phyloP scores from a whole-genome alignment of 2,888 invertebrate species.

The Strigamia crassipes region DNA sequence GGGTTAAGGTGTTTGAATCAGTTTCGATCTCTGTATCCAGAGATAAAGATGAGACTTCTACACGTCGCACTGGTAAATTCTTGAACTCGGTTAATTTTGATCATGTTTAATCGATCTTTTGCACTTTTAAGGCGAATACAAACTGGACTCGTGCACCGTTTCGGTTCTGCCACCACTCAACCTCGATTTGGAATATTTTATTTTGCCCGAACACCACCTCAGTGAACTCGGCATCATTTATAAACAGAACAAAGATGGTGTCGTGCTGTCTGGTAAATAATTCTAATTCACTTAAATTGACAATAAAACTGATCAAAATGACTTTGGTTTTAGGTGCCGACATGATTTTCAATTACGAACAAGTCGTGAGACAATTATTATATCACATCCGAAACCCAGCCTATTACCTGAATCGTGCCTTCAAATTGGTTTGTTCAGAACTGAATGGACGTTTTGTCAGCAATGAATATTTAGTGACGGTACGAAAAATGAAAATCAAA shows the following conservation, averaged over 20 bases:
- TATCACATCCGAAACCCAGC: slow-evolving; percentile 97
- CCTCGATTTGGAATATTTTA: slow-evolving; percentile 90
- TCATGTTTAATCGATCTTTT: background rate
- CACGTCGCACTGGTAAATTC: background rate
- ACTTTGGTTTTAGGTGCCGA: slow-evolving; percentile 66
- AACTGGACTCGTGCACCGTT: slow-evolving; percentile 90
- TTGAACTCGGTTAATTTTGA: background rate
- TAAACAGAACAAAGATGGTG: slow-evolving; percentile 88
- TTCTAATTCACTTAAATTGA: background rate
- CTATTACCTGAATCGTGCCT: slow-evolving; percentile 91
- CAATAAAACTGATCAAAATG: background rate
- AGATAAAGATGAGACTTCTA: slow-evolving; percentile 51
- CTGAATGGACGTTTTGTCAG: slow-evolving; percentile 90
- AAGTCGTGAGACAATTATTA: slow-evolving; percentile 75
- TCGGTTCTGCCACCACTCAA: slow-evolving; percentile 93
- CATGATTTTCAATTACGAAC: slow-evolving; percentile 76
- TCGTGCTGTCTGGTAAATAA: slow-evolving; percentile 66
- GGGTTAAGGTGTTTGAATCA: slow-evolving; percentile 86
- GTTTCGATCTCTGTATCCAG: slow-evolving; percentile 67
- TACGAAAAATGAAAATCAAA: slow-evolving; percentile 62
- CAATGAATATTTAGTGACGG: slow-evolving; percentile 93
- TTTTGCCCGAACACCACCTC: slow-evolving; percentile 76
- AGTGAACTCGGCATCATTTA: slow-evolving; percentile 77
- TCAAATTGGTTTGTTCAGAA: slow-evolving; percentile 93
- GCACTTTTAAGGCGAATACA: slow-evolving; percentile 62